Conservation (phyloP, 1,140 invertebrate species). For the Lasioglossum baleicum region DNA sequence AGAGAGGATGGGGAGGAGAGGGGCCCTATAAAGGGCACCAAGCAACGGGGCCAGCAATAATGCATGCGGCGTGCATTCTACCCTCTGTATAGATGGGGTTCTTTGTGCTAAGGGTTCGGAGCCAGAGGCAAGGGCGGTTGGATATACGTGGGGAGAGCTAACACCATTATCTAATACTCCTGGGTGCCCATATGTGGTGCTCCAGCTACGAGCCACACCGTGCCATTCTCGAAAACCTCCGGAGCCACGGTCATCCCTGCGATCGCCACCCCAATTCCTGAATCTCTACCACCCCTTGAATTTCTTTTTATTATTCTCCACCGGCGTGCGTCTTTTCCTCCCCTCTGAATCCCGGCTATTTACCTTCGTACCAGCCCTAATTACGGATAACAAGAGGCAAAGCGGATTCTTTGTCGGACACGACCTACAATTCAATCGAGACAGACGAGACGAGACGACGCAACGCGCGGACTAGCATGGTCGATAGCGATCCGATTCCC, state of each 20-base stretch:
- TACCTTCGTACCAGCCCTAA: constrained; percentile 27
- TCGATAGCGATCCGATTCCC: not conserved
- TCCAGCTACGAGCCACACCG: constrained; percentile 74
- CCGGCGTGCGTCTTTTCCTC: not conserved
- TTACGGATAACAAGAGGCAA: constrained; percentile 43
- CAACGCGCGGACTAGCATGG: not conserved
- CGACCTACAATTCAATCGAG: not conserved
- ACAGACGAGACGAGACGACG: not conserved
- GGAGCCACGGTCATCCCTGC: constrained; percentile 29
- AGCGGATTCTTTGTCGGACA: constrained; percentile 9
- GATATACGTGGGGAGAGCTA: constrained; percentile 69
- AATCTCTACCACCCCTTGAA: not conserved
- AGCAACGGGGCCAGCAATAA: constrained; percentile 67
- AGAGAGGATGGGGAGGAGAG: constrained; percentile 9
- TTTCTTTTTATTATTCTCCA: constrained; percentile 32
- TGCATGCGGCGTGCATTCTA: constrained; percentile 57
- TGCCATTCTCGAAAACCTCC: constrained; percentile 71
- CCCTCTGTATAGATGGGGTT: constrained; percentile 66
- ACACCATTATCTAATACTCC: constrained; percentile 79
- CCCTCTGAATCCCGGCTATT: not conserved
- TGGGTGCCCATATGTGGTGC: constrained; percentile 77
- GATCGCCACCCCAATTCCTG: constrained; percentile 9
- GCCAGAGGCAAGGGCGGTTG: constrained; percentile 55
- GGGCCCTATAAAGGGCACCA: constrained; percentile 49
- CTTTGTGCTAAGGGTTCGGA: constrained; percentile 69